A percentile compares a stretch with the other conserved stretches of the same genome.
phyloP scores from a whole-genome alignment of 2,113 vertebrate genomes.

The Dasyurus viverrinus region DNA sequence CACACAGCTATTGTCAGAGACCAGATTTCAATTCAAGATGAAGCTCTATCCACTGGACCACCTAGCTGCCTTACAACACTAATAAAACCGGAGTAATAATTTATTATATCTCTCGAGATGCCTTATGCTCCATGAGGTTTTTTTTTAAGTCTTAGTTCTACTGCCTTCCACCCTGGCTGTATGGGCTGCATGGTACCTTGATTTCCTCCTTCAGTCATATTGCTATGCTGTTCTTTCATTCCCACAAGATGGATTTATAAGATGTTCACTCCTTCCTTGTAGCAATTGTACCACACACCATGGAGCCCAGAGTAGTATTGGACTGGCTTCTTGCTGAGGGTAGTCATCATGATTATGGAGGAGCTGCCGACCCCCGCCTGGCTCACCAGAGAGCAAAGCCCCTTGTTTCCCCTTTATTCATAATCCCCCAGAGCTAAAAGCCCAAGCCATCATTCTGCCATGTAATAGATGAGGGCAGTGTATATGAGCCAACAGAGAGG shows the following conservation, averaged over 20 bases:
- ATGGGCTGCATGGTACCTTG: neutral
- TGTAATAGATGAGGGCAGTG: neutral
- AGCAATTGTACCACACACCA: conserved; percentile 62
- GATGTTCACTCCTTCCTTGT: conserved; percentile 27
- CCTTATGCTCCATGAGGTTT: neutral
- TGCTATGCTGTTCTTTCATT: conserved; percentile 24
- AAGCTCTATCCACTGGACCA: neutral
- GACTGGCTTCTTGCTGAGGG: neutral
- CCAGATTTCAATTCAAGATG: neutral
- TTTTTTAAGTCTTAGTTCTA: neutral
- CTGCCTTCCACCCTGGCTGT: neutral
- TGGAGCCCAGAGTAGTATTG: conserved; percentile 11
- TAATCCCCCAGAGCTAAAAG: neutral
- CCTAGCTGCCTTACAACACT: neutral
- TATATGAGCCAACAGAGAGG: neutral
- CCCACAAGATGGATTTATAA: conserved; percentile 60
- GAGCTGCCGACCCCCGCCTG: neutral
- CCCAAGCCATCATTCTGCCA: neutral
- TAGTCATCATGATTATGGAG: neutral
- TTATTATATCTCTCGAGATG: neutral
- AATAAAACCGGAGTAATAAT: neutral
- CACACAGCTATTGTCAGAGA: neutral
- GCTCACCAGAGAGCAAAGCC: neutral
- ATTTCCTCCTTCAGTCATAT: conserved; percentile 12
- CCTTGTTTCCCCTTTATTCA: neutral